Conservation (phyloP, 2,113 vertebrate genomes). For the Gnathonemus echidnorhynchus region DNA sequence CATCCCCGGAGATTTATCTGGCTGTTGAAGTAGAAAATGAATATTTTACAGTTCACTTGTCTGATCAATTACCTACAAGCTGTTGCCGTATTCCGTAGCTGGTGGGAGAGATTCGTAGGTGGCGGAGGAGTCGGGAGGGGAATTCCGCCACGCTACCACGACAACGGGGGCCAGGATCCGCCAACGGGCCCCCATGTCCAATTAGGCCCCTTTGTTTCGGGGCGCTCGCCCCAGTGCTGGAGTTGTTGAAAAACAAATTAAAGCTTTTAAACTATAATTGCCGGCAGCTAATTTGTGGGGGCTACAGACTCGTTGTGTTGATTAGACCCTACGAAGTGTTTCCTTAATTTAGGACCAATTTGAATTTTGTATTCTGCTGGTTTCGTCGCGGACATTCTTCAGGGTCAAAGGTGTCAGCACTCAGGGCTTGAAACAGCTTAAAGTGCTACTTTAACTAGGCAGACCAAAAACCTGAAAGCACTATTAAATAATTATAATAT, state of each 20-base stretch:
- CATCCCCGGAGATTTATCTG: slow-evolving; percentile 98
- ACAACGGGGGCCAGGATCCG: slow-evolving; percentile 43
- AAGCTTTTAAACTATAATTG: slow-evolving; percentile 72
- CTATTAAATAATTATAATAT: not conserved
- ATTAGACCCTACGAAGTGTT: slow-evolving; percentile 63
- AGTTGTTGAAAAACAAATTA: slow-evolving; percentile 77
- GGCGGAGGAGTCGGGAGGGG: slow-evolving; percentile 77
- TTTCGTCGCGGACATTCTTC: not conserved
- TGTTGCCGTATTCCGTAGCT: slow-evolving; percentile 92
- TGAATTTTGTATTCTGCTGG: slow-evolving; percentile 27
- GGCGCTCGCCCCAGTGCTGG: slow-evolving; percentile 50
- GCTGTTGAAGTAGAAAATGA: slow-evolving; percentile 99
- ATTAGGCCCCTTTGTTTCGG: slow-evolving; percentile 48
- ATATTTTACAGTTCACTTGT: slow-evolving; percentile 99
- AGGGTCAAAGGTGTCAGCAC: not conserved
- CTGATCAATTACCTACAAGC: slow-evolving; percentile 99
- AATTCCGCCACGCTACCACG: slow-evolving; percentile 66
- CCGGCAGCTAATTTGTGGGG: slow-evolving; percentile 68
- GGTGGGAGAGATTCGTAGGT: slow-evolving; percentile 80
- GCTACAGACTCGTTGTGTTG: slow-evolving; percentile 64
- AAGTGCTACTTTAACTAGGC: not conserved
- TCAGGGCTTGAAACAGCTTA: not conserved
- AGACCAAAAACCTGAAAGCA: not conserved
- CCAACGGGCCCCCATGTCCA: slow-evolving; percentile 63
- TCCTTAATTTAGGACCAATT: slow-evolving; percentile 61